Conservation (phyloP, 2,797 vertebrate genomes). For the Lophotriccus pileatus region DNA sequence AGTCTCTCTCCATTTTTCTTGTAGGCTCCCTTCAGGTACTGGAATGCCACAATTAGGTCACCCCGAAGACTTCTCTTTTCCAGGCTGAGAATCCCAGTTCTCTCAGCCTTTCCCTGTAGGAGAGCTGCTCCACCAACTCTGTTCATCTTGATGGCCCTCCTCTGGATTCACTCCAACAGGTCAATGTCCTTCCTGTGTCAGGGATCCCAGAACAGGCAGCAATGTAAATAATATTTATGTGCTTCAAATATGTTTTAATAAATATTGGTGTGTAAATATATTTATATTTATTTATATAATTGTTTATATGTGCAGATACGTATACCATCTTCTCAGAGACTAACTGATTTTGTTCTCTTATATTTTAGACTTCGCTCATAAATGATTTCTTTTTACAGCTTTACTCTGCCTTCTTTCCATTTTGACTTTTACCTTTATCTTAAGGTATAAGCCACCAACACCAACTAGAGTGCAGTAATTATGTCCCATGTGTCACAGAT, state of each 20-base stretch:
- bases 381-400: background rate
- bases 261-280: background rate
- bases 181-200: background rate
- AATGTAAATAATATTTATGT: background rate
- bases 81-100: background rate
- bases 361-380: background rate
- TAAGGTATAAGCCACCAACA: background rate
- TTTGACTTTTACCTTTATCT: background rate
- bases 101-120: background rate
- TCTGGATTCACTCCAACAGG: background rate
- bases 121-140: background rate
- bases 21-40: background rate
- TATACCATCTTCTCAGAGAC: background rate
- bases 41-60: background rate
- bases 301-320: background rate
- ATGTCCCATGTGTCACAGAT: background rate
- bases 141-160: background rate
- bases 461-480: background rate
- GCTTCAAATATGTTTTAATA: background rate
- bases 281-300: background rate
- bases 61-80: background rate
- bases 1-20: background rate
- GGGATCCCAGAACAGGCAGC: background rate
- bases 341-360: background rate
- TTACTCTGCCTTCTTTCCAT: background rate